Percentiles rank a stretch among this genome's conserved stretches.
Evolutionary conservation across 2,888 invertebrate species (phyloP).

Genomic region (Ptychoptera albimana): DNA sequence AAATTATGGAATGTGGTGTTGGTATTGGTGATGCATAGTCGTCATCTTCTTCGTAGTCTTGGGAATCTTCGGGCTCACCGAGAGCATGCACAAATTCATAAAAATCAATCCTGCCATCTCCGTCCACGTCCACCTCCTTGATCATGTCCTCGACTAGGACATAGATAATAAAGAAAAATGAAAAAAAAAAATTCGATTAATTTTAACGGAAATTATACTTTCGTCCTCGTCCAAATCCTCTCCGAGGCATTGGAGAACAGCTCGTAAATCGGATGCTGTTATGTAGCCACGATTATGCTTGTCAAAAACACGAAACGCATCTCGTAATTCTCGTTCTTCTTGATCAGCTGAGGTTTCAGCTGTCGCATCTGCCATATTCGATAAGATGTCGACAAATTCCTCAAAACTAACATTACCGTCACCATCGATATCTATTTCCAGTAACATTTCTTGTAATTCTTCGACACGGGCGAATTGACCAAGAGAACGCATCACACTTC

Average conservation of each 20-base stretch:
- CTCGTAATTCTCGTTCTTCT: slow-evolving; percentile 66
- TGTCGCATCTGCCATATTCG: slow-evolving; percentile 51
- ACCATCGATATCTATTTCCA: slow-evolving; percentile 63
- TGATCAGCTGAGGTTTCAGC: slow-evolving; percentile 54
- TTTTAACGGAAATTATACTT: too few relatives aligned
- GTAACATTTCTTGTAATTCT: slow-evolving; percentile 72
- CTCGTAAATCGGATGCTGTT: slow-evolving; percentile 72
- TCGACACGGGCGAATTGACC: slow-evolving; percentile 78
- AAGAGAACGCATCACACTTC: slow-evolving; percentile 69
- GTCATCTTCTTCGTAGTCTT: slow-evolving; percentile 56
- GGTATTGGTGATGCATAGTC: slow-evolving; percentile 29
- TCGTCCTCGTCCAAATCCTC: slow-evolving; percentile 82
- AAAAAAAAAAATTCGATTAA: background rate
- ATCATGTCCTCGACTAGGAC: slow-evolving; percentile 88
- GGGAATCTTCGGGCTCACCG: slow-evolving; percentile 70
- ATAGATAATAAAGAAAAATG: background rate
- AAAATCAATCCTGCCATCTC: slow-evolving; percentile 86
- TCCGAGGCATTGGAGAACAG: slow-evolving; percentile 75
- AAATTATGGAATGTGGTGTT: slow-evolving; percentile 22
- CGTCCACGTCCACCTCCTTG: slow-evolving; percentile 88
- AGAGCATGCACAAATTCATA: slow-evolving; percentile 73
- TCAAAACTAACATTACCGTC: slow-evolving; percentile 80
- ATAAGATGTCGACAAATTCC: slow-evolving; percentile 73
- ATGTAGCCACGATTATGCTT: slow-evolving; percentile 84
- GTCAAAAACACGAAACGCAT: slow-evolving; percentile 80